A percentile compares a stretch with the other conserved stretches of the same genome.
Evolutionary conservation across 1,140 invertebrate genomes (phyloP).

Genomic region (Pogonognathellus flavescens): DNA sequence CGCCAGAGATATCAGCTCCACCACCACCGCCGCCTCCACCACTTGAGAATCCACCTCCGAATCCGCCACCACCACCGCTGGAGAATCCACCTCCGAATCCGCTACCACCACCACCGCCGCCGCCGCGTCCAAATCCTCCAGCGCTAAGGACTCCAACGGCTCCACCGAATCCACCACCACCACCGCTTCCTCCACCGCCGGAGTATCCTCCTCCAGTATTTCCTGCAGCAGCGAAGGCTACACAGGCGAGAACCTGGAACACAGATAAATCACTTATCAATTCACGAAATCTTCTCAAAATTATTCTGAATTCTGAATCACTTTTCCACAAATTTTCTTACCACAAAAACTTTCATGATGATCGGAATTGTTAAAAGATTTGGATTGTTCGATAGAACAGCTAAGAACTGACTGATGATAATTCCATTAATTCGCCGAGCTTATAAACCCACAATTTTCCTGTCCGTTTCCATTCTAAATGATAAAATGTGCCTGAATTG

Average conservation of each 20-base stretch:
- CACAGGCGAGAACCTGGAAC: slow-evolving; percentile 47
- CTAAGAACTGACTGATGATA: slow-evolving; percentile 35
- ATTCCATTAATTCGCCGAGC: slow-evolving; percentile 10
- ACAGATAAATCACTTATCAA: background rate
- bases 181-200: slow-evolving; percentile 15
- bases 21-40: background rate
- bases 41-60: slow-evolving; percentile 14
- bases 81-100: background rate
- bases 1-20: slow-evolving; percentile 21
- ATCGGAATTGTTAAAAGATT: background rate
- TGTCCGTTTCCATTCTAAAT: slow-evolving; percentile 14
- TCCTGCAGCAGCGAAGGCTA: slow-evolving; percentile 13
- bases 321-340: background rate
- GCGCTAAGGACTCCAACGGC: background rate
- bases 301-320: background rate
- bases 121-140: slow-evolving; percentile 34
- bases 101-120: background rate
- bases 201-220: slow-evolving; percentile 19
- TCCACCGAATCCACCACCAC: slow-evolving; percentile 17
- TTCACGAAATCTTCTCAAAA: background rate
- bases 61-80: background rate
- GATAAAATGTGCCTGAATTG: slow-evolving; percentile 12
- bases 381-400: slow-evolving; percentile 14
- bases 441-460: slow-evolving; percentile 40
- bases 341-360: slow-evolving; percentile 53